Percentiles rank a stretch among this genome's conserved stretches.
These are phyloP conservation scores for Apostichopus californicus DNA, from an alignment of 35 echinoderm and acorn worm species.

Conservation along the genomic window DNA sequence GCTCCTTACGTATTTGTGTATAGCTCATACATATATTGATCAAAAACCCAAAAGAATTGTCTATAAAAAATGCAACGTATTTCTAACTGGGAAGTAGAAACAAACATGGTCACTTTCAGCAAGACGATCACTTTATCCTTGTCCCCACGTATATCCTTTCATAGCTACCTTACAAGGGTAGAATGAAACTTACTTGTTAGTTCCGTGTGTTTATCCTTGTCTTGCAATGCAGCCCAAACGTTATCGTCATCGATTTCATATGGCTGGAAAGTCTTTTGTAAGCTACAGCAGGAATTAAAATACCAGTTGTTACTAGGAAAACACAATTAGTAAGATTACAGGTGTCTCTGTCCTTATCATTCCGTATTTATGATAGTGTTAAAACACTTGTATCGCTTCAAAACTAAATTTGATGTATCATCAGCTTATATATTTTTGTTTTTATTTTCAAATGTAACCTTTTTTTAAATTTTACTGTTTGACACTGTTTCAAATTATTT, in stretches of 20 bases:
- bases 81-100: neutral
- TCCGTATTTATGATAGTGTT: neutral
- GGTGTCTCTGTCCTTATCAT: neutral
- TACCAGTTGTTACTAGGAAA: neutral
- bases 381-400: too few species aligned
- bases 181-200: neutral
- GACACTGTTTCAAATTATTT: too few species aligned
- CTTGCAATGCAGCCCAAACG: neutral
- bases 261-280: neutral
- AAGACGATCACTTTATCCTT: too few species aligned
- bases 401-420: too few species aligned
- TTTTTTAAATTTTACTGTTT: neutral
- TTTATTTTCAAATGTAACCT: neutral
- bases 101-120: neutral
- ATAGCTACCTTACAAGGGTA: neutral
- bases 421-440: too few species aligned
- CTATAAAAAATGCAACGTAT: neutral
- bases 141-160: neutral
- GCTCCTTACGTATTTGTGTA: too few species aligned
- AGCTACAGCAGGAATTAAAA: neutral
- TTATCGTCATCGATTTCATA: neutral
- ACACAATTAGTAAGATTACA: neutral
- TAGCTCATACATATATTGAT: too few species aligned
- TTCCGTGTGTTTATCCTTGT: neutral
- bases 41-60: too few species aligned